Percentiles rank a stretch among this genome's conserved stretches.
Conservation (phyloP, 2,113 vertebrate species). For the Neodon shergylaensis region DNA sequence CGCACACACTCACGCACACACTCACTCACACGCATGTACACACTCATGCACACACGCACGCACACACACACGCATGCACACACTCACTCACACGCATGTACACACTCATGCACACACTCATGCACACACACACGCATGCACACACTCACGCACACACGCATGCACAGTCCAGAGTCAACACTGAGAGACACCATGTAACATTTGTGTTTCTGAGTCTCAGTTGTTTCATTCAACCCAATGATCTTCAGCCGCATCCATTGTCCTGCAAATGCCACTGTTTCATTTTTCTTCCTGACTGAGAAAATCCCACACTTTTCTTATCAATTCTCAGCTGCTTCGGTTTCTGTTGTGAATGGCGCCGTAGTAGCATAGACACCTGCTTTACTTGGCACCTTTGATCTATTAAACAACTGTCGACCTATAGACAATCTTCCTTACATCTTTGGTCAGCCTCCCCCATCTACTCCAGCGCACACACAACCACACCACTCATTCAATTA, state of each 20-base stretch:
- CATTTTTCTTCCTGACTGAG: background rate
- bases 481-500: background rate
- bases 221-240: background rate
- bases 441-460: background rate
- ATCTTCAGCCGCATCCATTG: background rate
- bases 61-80: background rate
- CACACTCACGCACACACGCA: too few species aligned
- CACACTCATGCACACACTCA: background rate
- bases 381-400: background rate
- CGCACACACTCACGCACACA: background rate
- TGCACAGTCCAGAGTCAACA: background rate
- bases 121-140: background rate
- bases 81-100: background rate
- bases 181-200: background rate
- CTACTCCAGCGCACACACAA: background rate
- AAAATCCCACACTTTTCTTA: background rate
- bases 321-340: background rate
- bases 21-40: background rate
- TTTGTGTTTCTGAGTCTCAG: background rate
- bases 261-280: background rate
- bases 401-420: background rate
- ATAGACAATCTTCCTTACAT: background rate
- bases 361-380: background rate
- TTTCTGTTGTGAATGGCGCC: background rate
- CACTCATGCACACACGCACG: too few species aligned